Conservation (phyloP, 2,113 vertebrate genomes). For the Toxostoma redivivum region DNA sequence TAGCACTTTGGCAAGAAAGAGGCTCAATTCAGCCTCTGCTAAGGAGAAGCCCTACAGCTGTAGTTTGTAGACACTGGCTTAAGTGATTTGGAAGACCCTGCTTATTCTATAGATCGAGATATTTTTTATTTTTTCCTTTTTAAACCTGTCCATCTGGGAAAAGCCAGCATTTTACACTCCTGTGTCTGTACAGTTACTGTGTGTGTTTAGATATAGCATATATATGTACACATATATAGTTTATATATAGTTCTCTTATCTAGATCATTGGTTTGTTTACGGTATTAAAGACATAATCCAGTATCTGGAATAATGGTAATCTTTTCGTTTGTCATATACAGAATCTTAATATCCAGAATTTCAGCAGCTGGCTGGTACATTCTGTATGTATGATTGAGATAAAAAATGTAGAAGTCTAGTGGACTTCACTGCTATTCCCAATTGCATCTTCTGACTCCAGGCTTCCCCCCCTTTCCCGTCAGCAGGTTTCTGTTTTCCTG, state of each 20-base stretch:
- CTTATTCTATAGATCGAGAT: neutral
- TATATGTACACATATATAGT: neutral
- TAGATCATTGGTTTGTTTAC: neutral
- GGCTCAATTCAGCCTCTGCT: neutral
- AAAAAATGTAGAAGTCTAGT: neutral
- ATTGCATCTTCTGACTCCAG: neutral
- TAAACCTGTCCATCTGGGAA: neutral
- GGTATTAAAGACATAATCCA: neutral
- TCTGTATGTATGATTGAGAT: neutral
- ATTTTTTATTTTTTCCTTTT: neutral
- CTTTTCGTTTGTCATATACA: neutral
- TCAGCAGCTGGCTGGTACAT: neutral
- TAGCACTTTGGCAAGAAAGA: neutral
- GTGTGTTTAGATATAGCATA: neutral
- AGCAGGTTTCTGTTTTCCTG: neutral
- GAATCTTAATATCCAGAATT: neutral
- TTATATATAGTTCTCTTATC: neutral
- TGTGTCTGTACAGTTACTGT: neutral
- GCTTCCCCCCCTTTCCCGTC: neutral
- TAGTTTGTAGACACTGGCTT: neutral
- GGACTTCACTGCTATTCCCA: neutral
- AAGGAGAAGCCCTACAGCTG: neutral
- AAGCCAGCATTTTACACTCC: neutral
- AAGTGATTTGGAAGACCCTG: neutral
- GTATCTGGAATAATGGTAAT: neutral